Percentiles rank a stretch among this genome's conserved stretches.
These are phyloP conservation scores for Drosophila fuyamai DNA, from an alignment of 1,140 invertebrate genomes.

Conservation along the genomic window DNA sequence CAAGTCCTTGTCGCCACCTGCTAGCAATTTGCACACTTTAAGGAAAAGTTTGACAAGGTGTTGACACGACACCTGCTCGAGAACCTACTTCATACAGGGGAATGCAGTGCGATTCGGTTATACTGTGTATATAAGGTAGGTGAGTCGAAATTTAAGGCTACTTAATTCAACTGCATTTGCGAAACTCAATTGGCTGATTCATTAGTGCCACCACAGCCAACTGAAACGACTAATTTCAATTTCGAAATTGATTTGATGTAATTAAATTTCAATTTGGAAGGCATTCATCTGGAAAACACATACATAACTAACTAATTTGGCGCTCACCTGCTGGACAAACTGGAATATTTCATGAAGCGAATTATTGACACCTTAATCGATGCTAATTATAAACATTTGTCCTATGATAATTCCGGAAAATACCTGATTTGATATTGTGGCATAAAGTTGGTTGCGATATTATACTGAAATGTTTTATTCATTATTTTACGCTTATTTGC, in stretches of 20 bases:
- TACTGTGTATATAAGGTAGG: not conserved
- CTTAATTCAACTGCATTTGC: slow-evolving; percentile 21
- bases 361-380: slow-evolving; percentile 52
- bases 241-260: slow-evolving; percentile 45
- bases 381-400: slow-evolving; percentile 47
- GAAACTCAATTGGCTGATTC: slow-evolving; percentile 42
- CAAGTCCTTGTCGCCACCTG: slow-evolving; percentile 45
- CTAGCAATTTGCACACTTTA: slow-evolving; percentile 60
- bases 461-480: slow-evolving; percentile 12
- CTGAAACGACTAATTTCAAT: slow-evolving; percentile 35
- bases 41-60: slow-evolving; percentile 64
- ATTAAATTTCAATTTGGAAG: slow-evolving; percentile 59
- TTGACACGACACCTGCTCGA: slow-evolving; percentile 56
- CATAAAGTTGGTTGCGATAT: slow-evolving; percentile 15
- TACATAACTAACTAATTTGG: slow-evolving; percentile 47
- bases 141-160: slow-evolving; percentile 4
- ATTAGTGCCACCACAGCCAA: slow-evolving; percentile 25
- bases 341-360: slow-evolving; percentile 42
- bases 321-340: slow-evolving; percentile 10
- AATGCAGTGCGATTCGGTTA: slow-evolving; percentile 7
- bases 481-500: slow-evolving; percentile 30
- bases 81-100: not conserved
- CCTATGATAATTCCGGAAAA: slow-evolving; percentile 15
- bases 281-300: slow-evolving; percentile 45
- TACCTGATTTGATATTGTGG: slow-evolving; percentile 20